Percentiles rank a stretch among this genome's conserved stretches.
Evolutionary conservation across 2,888 invertebrate genomes (phyloP).

Genomic region (Nebria salina): DNA sequence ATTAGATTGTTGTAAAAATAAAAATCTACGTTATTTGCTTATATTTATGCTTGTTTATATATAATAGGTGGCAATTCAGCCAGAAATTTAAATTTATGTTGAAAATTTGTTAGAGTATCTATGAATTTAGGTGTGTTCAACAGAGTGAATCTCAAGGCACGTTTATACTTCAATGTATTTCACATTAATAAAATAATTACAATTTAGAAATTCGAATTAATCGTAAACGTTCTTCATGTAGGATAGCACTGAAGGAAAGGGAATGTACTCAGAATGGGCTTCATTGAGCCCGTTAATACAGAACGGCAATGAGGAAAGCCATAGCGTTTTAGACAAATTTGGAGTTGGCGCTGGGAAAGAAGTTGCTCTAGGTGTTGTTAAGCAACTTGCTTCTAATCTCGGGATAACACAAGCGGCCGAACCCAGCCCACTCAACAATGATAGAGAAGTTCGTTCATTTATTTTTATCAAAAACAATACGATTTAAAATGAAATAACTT

Average conservation of each 20-base stretch:
- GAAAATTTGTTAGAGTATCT: constrained; percentile 58
- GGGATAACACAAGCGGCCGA: constrained; percentile 83
- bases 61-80: constrained; percentile 29
- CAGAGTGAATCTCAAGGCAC: constrained; percentile 81
- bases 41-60: not conserved
- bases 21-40: not conserved
- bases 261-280: constrained; percentile 88
- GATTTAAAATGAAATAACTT: not conserved
- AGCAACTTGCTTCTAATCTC: constrained; percentile 76
- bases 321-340: constrained; percentile 83
- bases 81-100: constrained; percentile 31
- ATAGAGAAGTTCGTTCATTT: constrained; percentile 75
- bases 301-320: constrained; percentile 71
- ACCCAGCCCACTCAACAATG: constrained; percentile 83
- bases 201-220: constrained; percentile 10
- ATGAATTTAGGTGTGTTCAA: constrained; percentile 87
- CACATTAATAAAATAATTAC: not conserved
- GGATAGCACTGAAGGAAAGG: constrained; percentile 73
- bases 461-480: not conserved
- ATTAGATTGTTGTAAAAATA: constrained; percentile 8
- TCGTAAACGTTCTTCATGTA: constrained; percentile 20
- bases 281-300: constrained; percentile 74
- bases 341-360: constrained; percentile 77
- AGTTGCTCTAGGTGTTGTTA: constrained; percentile 83
- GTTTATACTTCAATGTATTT: constrained; percentile 50